Percentiles rank a stretch among this genome's conserved stretches.
phyloP scores from a whole-genome alignment of 2,888 invertebrate species.

The Agapostemon virescens region DNA sequence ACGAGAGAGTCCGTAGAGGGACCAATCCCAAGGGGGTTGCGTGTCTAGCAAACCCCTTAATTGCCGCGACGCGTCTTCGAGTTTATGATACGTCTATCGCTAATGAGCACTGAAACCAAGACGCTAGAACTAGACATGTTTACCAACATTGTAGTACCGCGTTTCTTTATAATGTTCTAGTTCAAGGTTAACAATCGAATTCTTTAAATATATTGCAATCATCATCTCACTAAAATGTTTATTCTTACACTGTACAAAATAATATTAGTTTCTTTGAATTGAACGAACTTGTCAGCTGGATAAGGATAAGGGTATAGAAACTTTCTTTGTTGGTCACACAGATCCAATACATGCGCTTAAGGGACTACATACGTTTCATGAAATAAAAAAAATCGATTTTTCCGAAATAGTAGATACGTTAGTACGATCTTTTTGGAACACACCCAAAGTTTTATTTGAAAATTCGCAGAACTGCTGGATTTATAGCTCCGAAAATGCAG shows the following conservation, averaged over 20 bases:
- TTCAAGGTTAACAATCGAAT: background rate
- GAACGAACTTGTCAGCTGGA: too few relatives aligned
- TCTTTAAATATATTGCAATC: background rate
- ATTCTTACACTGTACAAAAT: too few relatives aligned
- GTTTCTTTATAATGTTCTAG: background rate
- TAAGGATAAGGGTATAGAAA: too few relatives aligned
- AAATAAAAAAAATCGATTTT: background rate
- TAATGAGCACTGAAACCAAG: background rate
- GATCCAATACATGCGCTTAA: background rate
- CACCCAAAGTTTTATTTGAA: background rate
- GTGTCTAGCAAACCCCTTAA: slow-evolving; percentile 9
- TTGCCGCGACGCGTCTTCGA: slow-evolving; percentile 5
- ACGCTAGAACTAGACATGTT: background rate
- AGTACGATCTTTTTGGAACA: background rate
- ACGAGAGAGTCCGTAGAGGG: background rate
- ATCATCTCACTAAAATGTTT: background rate
- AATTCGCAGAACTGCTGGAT: slow-evolving; percentile 5
- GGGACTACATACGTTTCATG: background rate
- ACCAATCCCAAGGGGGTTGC: background rate
- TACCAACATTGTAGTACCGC: background rate
- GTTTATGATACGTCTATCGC: slow-evolving; percentile 11
- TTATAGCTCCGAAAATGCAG: background rate
- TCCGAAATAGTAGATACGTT: background rate
- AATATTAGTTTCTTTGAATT: too few relatives aligned
- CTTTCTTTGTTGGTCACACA: too few relatives aligned